A percentile compares a stretch with the other conserved stretches of the same genome.
phyloP scores from a whole-genome alignment of 2,113 vertebrate genomes.

The Siphamia tubifer region DNA sequence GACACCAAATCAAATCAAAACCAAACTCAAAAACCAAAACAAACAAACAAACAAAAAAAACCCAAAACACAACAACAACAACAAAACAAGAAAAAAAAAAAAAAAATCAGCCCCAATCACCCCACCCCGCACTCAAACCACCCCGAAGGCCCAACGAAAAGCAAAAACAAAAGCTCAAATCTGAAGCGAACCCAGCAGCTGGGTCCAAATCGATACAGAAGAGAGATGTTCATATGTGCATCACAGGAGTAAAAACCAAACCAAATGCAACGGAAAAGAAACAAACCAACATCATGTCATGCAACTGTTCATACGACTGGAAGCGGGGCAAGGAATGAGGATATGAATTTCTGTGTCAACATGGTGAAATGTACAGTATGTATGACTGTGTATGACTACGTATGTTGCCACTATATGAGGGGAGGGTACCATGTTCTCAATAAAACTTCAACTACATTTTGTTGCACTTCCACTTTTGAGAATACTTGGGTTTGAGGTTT shows the following conservation, averaged over 20 bases:
- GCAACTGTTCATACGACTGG: constrained; percentile 81
- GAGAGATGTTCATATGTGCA: constrained; percentile 77
- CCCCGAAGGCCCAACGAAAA: constrained; percentile 28
- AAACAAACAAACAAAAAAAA: not conserved
- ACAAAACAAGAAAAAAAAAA: constrained; percentile 33
- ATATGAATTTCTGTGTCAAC: constrained; percentile 97
- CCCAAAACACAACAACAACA: too few relatives aligned
- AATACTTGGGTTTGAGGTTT: constrained; percentile 63
- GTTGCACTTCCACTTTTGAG: constrained; percentile 50
- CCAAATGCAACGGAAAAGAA: constrained; percentile 68
- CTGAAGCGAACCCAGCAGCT: constrained; percentile 54
- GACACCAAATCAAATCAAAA: constrained; percentile 72
- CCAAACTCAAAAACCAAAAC: not conserved
- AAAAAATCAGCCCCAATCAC: not conserved
- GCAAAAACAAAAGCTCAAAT: constrained; percentile 53
- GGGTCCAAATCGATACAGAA: constrained; percentile 73
- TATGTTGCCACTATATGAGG: constrained; percentile 68
- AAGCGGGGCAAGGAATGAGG: constrained; percentile 84
- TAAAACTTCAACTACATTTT: not conserved
- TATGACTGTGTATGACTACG: constrained; percentile 72
- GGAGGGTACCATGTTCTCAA: constrained; percentile 58
- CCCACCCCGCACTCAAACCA: not conserved
- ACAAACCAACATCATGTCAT: constrained; percentile 68
- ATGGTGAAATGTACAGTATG: constrained; percentile 79
- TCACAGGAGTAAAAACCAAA: constrained; percentile 59